Conservation (phyloP, 35 echinoderm and acorn worm genomes). For the Heliocidaris erythrogramma region DNA sequence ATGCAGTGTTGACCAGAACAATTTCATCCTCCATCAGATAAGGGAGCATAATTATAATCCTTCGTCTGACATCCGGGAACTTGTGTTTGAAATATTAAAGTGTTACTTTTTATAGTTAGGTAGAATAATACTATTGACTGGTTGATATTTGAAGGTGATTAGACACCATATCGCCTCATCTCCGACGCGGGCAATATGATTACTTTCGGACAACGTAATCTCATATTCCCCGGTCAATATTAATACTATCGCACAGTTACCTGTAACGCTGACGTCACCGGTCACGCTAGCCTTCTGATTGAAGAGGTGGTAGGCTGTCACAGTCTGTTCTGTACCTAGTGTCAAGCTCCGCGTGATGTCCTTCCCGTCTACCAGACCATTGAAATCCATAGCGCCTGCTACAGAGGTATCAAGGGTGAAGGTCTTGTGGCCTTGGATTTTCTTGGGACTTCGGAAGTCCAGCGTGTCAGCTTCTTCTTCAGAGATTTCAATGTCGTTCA, state of each 20-base stretch:
- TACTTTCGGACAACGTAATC: too few relatives aligned
- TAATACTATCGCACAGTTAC: not conserved
- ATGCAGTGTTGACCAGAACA: too few relatives aligned
- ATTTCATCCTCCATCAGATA: too few relatives aligned
- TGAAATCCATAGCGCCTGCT: not conserved
- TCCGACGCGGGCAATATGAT: too few relatives aligned
- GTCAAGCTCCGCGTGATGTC: slow-evolving; percentile 5
- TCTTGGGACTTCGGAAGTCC: not conserved
- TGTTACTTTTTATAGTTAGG: too few relatives aligned
- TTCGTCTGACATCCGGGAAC: too few relatives aligned
- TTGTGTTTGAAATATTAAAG: too few relatives aligned
- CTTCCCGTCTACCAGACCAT: not conserved
- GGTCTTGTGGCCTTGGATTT: not conserved
- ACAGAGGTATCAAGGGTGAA: not conserved
- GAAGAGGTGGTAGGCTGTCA: not conserved
- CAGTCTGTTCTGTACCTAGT: not conserved
- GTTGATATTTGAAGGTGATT: too few relatives aligned
- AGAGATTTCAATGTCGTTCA: slow-evolving; percentile 27
- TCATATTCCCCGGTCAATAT: too few relatives aligned
- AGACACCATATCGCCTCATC: too few relatives aligned
- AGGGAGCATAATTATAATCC: too few relatives aligned
- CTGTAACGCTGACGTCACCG: not conserved
- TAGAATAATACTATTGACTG: too few relatives aligned
- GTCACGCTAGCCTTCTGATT: not conserved
- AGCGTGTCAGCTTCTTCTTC: slow-evolving; percentile 21